Conservation (phyloP, 2,113 vertebrate species). For the rat (Rattus norvegicus) region DNA sequence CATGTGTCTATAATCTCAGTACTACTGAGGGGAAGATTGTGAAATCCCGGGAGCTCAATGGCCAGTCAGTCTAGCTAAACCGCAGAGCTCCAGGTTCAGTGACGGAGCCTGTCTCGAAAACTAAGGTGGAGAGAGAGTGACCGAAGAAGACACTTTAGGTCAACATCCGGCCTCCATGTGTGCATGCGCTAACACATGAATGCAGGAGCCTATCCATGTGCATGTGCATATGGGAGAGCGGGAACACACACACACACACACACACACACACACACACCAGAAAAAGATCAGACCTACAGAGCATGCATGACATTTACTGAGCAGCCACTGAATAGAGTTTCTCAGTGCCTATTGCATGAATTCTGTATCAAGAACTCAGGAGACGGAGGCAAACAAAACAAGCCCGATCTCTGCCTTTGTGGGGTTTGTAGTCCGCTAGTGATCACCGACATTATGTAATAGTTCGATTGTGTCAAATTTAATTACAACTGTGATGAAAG, state of each 20-base stretch:
- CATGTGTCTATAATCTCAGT: background rate
- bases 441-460: conserved; percentile 15
- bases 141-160: background rate
- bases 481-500: background rate
- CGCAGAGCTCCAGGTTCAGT: background rate
- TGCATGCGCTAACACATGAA: no score
- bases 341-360: background rate
- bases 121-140: background rate
- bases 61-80: no score
- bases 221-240: no score
- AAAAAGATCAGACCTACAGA: background rate
- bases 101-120: background rate
- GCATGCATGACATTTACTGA: background rate
- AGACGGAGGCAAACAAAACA: background rate
- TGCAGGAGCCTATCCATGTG: background rate
- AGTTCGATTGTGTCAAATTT: background rate
- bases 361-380: background rate
- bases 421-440: background rate
- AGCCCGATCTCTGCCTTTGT: background rate
- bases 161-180: background rate
- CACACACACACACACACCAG: background rate
- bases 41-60: no score
- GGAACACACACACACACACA: background rate
- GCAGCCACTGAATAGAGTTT: background rate
- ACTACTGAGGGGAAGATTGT: background rate